Base-by-base conservation (phyloP, 1,140 invertebrate genomes). In the Contarinia nasturtii region DNA sequence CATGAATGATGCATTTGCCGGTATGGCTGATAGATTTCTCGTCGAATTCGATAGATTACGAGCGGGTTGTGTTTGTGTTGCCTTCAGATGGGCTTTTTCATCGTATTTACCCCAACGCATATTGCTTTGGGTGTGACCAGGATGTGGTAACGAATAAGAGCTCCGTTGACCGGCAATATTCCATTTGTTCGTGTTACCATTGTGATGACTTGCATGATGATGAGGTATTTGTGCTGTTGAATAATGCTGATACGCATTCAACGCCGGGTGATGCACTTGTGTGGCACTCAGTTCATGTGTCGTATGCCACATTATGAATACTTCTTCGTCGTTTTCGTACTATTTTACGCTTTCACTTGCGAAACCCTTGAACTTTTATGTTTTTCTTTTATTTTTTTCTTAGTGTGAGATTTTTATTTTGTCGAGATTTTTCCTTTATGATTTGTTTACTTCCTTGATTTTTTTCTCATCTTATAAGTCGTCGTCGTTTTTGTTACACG, bases 121-220 rank as follows among this genome's bases (percentile, higher is more conserved):
- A 36, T 48, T 48, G 33, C 47, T 48, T 19, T 37, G 34, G 17
- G 41, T 40, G 17, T 43, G 38, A 2, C 47, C 47, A 12, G 47
- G 47, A 48, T 48, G 47, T 4, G 47, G 47, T 14, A 48, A 34
- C 14, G 47, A 48, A 44, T 48, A 48, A 2, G 47, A 42, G 20
- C 47, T 48, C 14, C 47, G 20, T 21, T 48, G 47, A 22, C 40
- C 40, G 18, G 38, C 22, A 10, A 48, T 33, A 43, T 42, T 48
- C 37, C 38, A 42, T 33, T 48, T 48, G 15, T 36, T 43, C 14
- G 21, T 20, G 22, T 34, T 33, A 38, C 36, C 36, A 38, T 17
- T 17, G 36, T 17, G 14, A 38, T 38, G 12, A 38, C 36, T 38
- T 7, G 14, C 20, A 20, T 12, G 10, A 15, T 14, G 41, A 15